These are phyloP conservation scores for Drosophila austrosaltans DNA, from an alignment of 2,888 invertebrate species.

Conservation along the genomic window DNA sequence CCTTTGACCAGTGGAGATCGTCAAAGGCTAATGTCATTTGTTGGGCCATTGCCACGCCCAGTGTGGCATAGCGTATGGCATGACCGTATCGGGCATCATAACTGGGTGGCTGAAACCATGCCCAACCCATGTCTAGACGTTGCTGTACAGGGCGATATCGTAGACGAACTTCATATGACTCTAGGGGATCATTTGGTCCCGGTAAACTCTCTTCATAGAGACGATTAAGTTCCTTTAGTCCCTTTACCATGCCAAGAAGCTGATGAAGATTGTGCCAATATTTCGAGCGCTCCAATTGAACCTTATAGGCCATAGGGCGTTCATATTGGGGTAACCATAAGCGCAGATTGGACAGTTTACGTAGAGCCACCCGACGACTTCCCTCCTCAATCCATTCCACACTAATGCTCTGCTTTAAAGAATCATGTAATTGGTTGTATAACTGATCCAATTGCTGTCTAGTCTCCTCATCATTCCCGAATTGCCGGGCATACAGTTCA, in stretches of 20 bases:
- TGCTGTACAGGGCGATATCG: conserved; percentile 70
- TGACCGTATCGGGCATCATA: conserved; percentile 70
- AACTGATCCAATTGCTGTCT: conserved; percentile 59
- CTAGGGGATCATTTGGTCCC: conserved; percentile 62
- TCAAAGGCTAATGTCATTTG: conserved; percentile 77
- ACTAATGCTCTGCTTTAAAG: conserved; percentile 61
- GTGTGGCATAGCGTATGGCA: conserved; percentile 68
- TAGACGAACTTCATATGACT: conserved; percentile 73
- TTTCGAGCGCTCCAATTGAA: conserved; percentile 59
- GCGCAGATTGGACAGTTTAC: conserved; percentile 65
- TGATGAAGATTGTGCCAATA: conserved; percentile 78
- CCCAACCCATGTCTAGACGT: conserved; percentile 75
- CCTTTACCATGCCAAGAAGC: conserved; percentile 53
- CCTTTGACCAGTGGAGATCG: conserved; percentile 76
- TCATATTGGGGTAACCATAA: conserved; percentile 54
- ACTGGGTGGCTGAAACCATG: conserved; percentile 74
- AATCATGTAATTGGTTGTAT: conserved; percentile 55
- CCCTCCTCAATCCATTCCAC: conserved; percentile 76
- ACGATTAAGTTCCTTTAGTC: conserved; percentile 42
- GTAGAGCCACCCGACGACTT: conserved; percentile 70
- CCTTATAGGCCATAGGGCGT: conserved; percentile 26
- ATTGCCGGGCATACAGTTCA: conserved; percentile 74
- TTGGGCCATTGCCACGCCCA: conserved; percentile 70
- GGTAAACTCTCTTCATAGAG: conserved; percentile 62
- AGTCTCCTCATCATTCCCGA: conserved; percentile 47